Percentiles rank a stretch among this genome's conserved stretches.
These are phyloP conservation scores for Cromileptes altivelis DNA, from an alignment of 2,113 vertebrate species.

Conservation along the genomic window DNA sequence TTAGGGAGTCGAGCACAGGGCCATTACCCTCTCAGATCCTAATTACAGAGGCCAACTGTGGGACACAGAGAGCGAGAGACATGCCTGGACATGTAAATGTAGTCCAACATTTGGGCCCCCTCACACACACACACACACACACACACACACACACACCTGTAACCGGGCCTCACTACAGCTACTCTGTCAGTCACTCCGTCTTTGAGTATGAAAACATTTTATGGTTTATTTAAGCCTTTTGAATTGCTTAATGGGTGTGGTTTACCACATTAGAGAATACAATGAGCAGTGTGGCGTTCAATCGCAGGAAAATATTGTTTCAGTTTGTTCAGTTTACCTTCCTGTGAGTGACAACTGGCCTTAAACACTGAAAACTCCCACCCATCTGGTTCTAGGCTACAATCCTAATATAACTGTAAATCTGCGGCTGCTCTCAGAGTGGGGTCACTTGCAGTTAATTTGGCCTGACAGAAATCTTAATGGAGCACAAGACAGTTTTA, in stretches of 20 bases:
- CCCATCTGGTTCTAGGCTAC: slow-evolving; percentile 19
- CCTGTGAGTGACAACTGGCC: slow-evolving; percentile 50
- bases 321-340: slow-evolving; percentile 38
- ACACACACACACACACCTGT: slow-evolving; percentile 31
- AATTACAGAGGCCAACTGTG: slow-evolving; percentile 62
- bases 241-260: slow-evolving; percentile 36
- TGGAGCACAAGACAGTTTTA: not conserved
- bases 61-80: slow-evolving; percentile 31
- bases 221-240: slow-evolving; percentile 31
- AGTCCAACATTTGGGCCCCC: slow-evolving; percentile 16
- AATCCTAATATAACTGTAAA: not conserved
- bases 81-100: slow-evolving; percentile 48
- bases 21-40: slow-evolving; percentile 31
- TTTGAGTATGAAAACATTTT: not conserved
- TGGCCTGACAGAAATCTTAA: not conserved
- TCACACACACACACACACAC: not conserved
- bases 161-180: not conserved
- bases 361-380: slow-evolving; percentile 7
- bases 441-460: slow-evolving; percentile 2
- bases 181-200: not conserved
- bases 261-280: slow-evolving; percentile 39
- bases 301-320: slow-evolving; percentile 58
- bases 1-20: not conserved
- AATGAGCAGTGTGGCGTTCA: slow-evolving; percentile 48
- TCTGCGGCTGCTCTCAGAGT: not conserved